Base-by-base conservation (phyloP, 2,888 invertebrate species). In the Cephus rjabovi region DNA sequence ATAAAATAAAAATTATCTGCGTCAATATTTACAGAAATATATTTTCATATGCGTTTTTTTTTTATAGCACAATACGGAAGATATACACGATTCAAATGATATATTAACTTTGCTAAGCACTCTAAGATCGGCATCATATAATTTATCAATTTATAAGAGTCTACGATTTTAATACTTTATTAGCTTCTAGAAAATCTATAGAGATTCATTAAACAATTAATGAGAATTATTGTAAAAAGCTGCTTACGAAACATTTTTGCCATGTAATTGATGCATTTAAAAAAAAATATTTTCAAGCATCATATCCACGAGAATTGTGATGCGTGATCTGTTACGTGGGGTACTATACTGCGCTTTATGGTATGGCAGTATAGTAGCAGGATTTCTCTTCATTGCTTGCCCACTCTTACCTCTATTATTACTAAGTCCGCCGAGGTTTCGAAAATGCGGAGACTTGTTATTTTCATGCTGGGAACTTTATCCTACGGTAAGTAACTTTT, bases 381-480 rank as follows among this genome's bases (percentile, higher is more conserved):
- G 93, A 81, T 94, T 92, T 86, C 91, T 93, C 77, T 92, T 93
- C 81, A 89, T 94, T 77, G 92, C 94, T 89, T 95, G 96, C 87
- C 96, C 97, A 40, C 91, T 95, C 79, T 91, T 96, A 84, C 95
- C 96, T 76, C 88, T 97, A 80, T 92, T 96, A 87, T 92, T 96
- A 81, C 88, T 96, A 81, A 95, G 94, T 87, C 96, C 96, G 84
- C 93, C 92, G 79, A 90, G 93, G 83, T 97, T 95, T 89, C 93
- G 96, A 88, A 93, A 93, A 89, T 89, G 94, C 69, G 94, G 95
- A 37, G 97, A 97, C 89, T 92, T 94, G 40, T 92, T 97, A 75
- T 95, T 97, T 88, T 95, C 95, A 12, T 93, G 95, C 79, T 97
- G 97, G 97, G 96, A 97, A 91, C 93, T 95, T 78, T 96, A 96